Conservation (phyloP, 2,113 vertebrate genomes). For the Aix galericulata region DNA sequence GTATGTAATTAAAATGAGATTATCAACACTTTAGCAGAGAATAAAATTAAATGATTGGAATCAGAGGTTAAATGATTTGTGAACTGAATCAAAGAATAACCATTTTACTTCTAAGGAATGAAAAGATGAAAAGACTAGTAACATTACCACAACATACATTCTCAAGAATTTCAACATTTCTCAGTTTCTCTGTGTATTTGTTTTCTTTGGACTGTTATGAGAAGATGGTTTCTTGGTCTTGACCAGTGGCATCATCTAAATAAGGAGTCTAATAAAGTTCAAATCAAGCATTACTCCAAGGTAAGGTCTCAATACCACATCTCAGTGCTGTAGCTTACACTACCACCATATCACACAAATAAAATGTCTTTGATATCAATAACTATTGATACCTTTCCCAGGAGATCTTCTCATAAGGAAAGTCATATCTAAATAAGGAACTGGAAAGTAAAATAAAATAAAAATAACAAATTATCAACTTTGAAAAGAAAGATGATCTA, state of each 20-base stretch:
- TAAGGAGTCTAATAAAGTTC: not conserved
- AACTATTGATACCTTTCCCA: not conserved
- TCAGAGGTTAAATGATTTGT: slow-evolving; percentile 24
- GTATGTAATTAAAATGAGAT: not conserved
- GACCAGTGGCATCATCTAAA: not conserved
- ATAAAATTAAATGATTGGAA: not conserved
- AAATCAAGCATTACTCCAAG: not conserved
- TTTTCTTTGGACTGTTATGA: not conserved
- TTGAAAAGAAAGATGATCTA: not conserved
- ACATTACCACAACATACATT: not conserved
- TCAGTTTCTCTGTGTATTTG: not conserved
- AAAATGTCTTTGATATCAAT: not conserved
- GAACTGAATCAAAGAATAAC: not conserved
- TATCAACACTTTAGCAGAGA: not conserved
- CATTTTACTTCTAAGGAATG: not conserved
- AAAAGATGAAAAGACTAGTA: not conserved
- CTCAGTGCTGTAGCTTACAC: not conserved
- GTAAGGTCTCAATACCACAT: not conserved
- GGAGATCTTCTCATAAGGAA: not conserved
- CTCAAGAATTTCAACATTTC: not conserved
- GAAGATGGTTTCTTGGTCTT: not conserved
- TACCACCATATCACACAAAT: not conserved
- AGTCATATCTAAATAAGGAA: not conserved
- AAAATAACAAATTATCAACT: not conserved
- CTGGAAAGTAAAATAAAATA: not conserved